Percentiles rank a stretch among this genome's conserved stretches.
Evolutionary conservation across 2,113 vertebrate species (phyloP).

Genomic region (Marcusenius ussheri): DNA sequence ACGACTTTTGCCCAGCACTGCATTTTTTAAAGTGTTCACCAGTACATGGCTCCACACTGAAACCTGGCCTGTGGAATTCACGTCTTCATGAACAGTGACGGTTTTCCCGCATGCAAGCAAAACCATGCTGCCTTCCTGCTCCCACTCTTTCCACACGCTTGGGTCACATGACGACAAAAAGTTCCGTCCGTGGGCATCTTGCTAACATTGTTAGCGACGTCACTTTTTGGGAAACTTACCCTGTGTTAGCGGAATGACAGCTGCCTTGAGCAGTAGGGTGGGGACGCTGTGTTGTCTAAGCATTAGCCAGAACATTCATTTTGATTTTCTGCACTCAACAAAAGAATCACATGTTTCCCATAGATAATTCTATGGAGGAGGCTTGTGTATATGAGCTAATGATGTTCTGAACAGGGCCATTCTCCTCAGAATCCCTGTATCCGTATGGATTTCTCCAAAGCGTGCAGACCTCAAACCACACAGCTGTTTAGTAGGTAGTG

Average conservation of each 20-base stretch:
- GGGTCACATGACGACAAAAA: background rate
- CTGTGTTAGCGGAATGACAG: background rate
- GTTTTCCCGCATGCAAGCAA: background rate
- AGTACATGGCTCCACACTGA: background rate
- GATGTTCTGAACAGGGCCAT: background rate
- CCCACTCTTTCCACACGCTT: background rate
- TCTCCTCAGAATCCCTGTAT: background rate
- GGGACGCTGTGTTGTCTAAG: background rate
- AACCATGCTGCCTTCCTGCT: background rate
- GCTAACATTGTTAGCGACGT: background rate
- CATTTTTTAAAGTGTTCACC: background rate
- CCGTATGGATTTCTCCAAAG: background rate
- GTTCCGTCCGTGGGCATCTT: background rate
- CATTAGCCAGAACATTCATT: background rate
- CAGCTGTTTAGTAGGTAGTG: background rate
- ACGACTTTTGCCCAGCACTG: background rate
- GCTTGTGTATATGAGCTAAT: background rate
- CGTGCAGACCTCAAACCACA: background rate
- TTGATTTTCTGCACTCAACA: background rate
- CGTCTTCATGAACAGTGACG: background rate
- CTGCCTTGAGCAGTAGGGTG: background rate
- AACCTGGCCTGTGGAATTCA: background rate
- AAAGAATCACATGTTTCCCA: background rate
- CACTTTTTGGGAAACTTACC: background rate
- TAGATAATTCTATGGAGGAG: background rate